Conservation (phyloP, 2,888 invertebrate genomes). For the Meiosimyza decipiens region DNA sequence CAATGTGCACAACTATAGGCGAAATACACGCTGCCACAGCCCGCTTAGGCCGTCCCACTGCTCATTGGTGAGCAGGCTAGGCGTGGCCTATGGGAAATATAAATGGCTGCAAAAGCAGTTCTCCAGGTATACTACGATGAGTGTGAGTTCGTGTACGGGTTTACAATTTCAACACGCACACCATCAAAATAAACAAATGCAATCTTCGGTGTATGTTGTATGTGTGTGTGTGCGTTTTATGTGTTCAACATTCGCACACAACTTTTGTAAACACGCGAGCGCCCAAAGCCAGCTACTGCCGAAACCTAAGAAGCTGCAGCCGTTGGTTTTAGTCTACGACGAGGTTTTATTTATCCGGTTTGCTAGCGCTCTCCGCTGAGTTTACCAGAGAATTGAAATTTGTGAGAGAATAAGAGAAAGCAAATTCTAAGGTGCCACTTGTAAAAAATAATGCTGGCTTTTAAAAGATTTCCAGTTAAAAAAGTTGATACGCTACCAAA, state of each 20-base stretch:
- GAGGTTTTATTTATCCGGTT: background rate
- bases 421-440: too few relatives aligned
- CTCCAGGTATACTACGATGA: conserved; percentile 27
- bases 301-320: background rate
- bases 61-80: conserved; percentile 57
- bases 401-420: too few relatives aligned
- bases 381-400: background rate
- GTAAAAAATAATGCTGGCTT: too few relatives aligned
- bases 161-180: conserved; percentile 32
- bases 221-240: conserved; percentile 13
- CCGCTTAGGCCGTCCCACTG: conserved; percentile 57
- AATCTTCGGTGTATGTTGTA: background rate
- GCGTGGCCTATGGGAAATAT: conserved; percentile 64
- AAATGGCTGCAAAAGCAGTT: conserved; percentile 60
- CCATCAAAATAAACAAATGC: conserved; percentile 18
- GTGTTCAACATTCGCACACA: conserved; percentile 6
- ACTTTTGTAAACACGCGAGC: conserved; percentile 3
- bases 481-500: too few relatives aligned
- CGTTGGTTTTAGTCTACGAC: too few relatives aligned
- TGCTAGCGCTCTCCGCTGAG: background rate
- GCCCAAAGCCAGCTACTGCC: background rate
- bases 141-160: background rate
- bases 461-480: too few relatives aligned
- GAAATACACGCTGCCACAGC: conserved; percentile 2
- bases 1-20: conserved; percentile 25